Evolutionary conservation across 2,888 invertebrate genomes (phyloP).

Genomic region (Gasteruption jaculator): DNA sequence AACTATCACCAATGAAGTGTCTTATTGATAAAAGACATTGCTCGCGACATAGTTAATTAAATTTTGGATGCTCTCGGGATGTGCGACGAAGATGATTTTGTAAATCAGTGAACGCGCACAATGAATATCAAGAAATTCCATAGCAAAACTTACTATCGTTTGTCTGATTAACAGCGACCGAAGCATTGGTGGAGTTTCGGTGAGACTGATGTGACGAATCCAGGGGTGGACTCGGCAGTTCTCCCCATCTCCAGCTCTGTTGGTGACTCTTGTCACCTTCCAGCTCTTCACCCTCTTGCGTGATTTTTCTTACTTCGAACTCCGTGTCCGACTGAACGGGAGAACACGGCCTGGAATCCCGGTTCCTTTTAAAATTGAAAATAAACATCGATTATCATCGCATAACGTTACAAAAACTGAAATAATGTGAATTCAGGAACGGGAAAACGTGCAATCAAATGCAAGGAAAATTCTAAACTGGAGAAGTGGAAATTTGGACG

Average conservation of each 20-base stretch:
- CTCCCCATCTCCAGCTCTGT: conserved; percentile 89
- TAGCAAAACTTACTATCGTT: conserved; percentile 37
- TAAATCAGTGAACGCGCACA: not conserved
- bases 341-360: conserved; percentile 69
- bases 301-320: conserved; percentile 66
- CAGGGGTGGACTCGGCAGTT: conserved; percentile 63
- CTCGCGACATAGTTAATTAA: no score
- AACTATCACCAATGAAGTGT: no score
- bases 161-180: conserved; percentile 29
- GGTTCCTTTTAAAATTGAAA: conserved; percentile 37
- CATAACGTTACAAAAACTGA: conserved; percentile 11
- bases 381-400: not conserved
- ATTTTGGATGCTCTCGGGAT: no score
- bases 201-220: conserved; percentile 36
- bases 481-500: no score
- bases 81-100: not conserved
- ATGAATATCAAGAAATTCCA: no score
- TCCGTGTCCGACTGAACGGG: conserved; percentile 94
- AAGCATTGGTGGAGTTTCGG: conserved; percentile 35
- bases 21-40: no score
- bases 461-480: no score
- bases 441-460: not conserved
- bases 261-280: conserved; percentile 46
- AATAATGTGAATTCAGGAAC: not conserved
- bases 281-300: conserved; percentile 51